These are phyloP conservation scores for Pomacea maculata DNA, from an alignment of 1,140 invertebrate species.

Conservation along the genomic window DNA sequence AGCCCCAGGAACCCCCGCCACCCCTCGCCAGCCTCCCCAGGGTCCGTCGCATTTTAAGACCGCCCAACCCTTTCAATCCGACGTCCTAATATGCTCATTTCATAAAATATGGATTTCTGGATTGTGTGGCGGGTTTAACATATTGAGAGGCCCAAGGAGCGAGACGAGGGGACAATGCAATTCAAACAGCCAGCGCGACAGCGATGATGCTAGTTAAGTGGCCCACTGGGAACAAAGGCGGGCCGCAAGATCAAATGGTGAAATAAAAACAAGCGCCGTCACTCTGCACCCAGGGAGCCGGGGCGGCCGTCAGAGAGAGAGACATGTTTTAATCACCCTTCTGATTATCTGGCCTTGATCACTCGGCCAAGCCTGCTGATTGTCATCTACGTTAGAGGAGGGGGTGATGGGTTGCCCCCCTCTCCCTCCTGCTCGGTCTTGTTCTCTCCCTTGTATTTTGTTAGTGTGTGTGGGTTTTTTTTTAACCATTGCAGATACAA, in stretches of 20 bases:
- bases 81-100: conserved; percentile 25
- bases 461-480: too few relatives aligned
- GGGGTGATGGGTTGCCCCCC: too few relatives aligned
- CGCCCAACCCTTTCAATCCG: conserved; percentile 17
- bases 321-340: too few relatives aligned
- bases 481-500: too few relatives aligned
- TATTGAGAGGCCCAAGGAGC: conserved; percentile 19
- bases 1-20: neutral
- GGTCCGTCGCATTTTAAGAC: neutral
- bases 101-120: conserved; percentile 28
- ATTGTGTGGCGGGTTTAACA: conserved; percentile 20
- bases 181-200: neutral
- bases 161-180: neutral
- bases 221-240: neutral
- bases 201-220: conserved; percentile 7
- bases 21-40: neutral
- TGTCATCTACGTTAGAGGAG: too few relatives aligned
- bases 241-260: neutral
- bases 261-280: neutral
- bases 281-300: neutral
- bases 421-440: too few relatives aligned
- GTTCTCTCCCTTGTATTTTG: too few relatives aligned
- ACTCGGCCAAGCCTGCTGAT: too few relatives aligned
- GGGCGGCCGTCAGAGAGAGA: neutral
- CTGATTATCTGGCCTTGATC: too few relatives aligned